These are phyloP conservation scores for Pachydiplax longipennis DNA, from an alignment of 2,888 invertebrate species.

Conservation along the genomic window DNA sequence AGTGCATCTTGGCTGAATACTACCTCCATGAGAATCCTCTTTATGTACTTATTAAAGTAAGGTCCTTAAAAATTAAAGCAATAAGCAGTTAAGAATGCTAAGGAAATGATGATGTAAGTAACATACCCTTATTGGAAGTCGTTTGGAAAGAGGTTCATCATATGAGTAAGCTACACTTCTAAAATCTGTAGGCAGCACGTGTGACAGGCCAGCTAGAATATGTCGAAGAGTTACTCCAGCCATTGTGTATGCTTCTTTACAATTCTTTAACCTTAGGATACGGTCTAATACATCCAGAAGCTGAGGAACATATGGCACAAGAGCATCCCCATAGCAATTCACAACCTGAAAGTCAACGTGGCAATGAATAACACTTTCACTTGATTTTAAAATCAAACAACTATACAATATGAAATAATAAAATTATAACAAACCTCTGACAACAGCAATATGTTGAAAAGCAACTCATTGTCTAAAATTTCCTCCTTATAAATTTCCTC, in stretches of 20 bases:
- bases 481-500: conserved; percentile 77
- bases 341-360: conserved; percentile 62
- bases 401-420: not conserved
- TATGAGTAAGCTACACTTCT: conserved; percentile 68
- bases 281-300: conserved; percentile 73
- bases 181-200: conserved; percentile 69
- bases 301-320: conserved; percentile 71
- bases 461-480: conserved; percentile 77
- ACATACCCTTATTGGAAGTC: conserved; percentile 70
- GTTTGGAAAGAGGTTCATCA: conserved; percentile 70
- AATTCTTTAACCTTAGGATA: conserved; percentile 70
- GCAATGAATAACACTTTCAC: not conserved
- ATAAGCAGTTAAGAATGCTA: no score
- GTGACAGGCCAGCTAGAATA: conserved; percentile 68
- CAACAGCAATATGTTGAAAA: conserved; percentile 78
- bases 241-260: conserved; percentile 70
- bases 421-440: conserved; percentile 65
- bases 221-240: conserved; percentile 70
- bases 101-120: no score
- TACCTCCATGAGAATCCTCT: no score
- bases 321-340: conserved; percentile 69
- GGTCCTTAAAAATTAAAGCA: no score
- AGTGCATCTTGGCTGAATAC: no score
- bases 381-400: not conserved
- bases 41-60: no score